Base-by-base conservation (phyloP, 1,140 invertebrate genomes). In the Halesus radiatus region DNA sequence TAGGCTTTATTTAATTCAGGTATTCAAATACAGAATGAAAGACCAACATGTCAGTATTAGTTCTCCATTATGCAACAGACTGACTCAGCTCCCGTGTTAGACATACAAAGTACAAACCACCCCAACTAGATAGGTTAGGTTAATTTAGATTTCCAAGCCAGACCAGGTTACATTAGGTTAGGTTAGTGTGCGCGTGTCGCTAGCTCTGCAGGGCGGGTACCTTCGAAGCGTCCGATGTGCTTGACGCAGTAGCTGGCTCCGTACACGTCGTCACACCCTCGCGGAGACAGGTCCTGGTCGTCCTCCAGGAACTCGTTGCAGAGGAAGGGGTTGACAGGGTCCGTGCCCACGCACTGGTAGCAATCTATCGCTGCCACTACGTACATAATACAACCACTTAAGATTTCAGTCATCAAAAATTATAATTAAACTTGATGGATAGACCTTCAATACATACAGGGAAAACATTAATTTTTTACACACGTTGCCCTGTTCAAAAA, bases 191-290 rank as follows among this genome's bases (percentile, higher is more conserved):
- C 10, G 10, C 4, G 1, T 45, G 58, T 23, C 26, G 18, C 29
- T 13, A 45, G 5, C 10, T 10, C 16, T 15, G 64, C 64, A 0
- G 29, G 10, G 26, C 23, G 10, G 26, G 73, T 76, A 97, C 97
- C 97, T 95, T 97, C 96, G 87, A 94, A 98, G 85, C 98, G 92
- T 76, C 97, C 98, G 78, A 96, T 95, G 84, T 97, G 95, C 92
- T 99, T 99, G 80, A 99, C 93, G 88, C 98, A 99, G 89, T 94
- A 98, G 84, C 94, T 91, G 8, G 96, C 96, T 84, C 93, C 93
- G 85, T 95, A 95, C 81, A 98, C 94, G 83, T 92, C 89, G 83
- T 93, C 91, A 85, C 97, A 99, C 56, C 94, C 89, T 73, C 91
- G 88, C 29, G 95, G 93, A 81, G 91, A 85, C 84, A 96, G 89